Conservation (phyloP, 2,113 vertebrate genomes). For the Zingel zingel region DNA sequence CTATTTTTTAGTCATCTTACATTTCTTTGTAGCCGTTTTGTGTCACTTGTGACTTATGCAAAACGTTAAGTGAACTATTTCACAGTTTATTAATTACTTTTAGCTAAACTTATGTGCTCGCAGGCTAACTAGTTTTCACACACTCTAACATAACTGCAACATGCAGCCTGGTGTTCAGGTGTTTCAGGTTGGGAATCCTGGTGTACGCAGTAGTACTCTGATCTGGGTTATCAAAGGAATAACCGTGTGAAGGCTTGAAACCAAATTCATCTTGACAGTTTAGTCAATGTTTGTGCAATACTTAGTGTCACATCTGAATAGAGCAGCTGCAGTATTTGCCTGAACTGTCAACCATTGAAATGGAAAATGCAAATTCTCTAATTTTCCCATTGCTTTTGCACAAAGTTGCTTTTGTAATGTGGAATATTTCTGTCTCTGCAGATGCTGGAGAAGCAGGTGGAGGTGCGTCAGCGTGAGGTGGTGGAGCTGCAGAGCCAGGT, state of each 20-base stretch:
- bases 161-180: no score
- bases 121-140: no score
- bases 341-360: neutral
- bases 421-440: slow-evolving; percentile 58
- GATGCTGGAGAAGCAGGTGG: slow-evolving; percentile 99
- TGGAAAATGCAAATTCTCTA: neutral
- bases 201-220: no score
- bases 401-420: slow-evolving; percentile 39
- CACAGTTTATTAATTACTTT: no score
- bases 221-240: neutral
- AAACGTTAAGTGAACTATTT: no score
- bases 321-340: slow-evolving; percentile 18
- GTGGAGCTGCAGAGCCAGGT: slow-evolving; percentile 95
- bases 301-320: slow-evolving; percentile 17
- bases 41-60: no score
- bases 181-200: no score
- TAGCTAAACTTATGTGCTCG: no score
- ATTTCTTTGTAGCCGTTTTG: no score
- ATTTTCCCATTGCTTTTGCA: slow-evolving; percentile 29
- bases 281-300: slow-evolving; percentile 59
- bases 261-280: slow-evolving; percentile 3
- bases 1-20: no score
- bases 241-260: neutral
- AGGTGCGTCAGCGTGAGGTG: slow-evolving; percentile 95
- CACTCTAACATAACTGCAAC: no score